Conservation (phyloP, 2,797 vertebrate species). For the Orestias chungarensis region DNA sequence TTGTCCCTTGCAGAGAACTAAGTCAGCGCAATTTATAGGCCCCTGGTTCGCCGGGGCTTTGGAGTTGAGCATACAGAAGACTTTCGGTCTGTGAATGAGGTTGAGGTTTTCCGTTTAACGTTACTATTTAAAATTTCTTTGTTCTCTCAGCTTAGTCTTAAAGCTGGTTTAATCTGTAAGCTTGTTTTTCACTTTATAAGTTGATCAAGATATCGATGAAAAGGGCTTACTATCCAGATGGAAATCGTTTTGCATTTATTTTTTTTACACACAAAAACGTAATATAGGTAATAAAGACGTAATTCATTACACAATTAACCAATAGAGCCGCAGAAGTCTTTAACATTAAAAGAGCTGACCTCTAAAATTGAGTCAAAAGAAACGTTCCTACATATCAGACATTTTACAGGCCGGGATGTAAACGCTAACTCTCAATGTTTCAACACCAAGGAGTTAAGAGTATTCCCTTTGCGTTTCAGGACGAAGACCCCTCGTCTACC, state of each 20-base stretch:
- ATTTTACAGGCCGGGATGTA: constrained; percentile 28
- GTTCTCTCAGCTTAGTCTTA: no score
- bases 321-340: not conserved
- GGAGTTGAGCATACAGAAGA: not conserved
- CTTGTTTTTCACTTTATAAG: not conserved
- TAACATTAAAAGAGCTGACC: not conserved
- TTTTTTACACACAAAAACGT: not conserved
- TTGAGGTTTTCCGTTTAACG: not conserved
- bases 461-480: constrained; percentile 32
- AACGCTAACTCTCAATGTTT: constrained; percentile 37
- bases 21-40: not conserved
- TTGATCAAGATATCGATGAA: not conserved
- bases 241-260: no score
- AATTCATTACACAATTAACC: not conserved
- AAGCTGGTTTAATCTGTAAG: not conserved
- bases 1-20: no score
- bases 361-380: constrained; percentile 11
- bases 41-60: not conserved
- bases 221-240: not conserved
- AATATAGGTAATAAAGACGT: no score
- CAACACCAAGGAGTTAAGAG: constrained; percentile 28
- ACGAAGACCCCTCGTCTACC: constrained; percentile 29
- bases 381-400: constrained; percentile 10
- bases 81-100: not conserved
- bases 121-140: not conserved